These are phyloP conservation scores for Erpetoichthys calabaricus DNA, from an alignment of 2,797 vertebrate genomes.

Conservation along the genomic window DNA sequence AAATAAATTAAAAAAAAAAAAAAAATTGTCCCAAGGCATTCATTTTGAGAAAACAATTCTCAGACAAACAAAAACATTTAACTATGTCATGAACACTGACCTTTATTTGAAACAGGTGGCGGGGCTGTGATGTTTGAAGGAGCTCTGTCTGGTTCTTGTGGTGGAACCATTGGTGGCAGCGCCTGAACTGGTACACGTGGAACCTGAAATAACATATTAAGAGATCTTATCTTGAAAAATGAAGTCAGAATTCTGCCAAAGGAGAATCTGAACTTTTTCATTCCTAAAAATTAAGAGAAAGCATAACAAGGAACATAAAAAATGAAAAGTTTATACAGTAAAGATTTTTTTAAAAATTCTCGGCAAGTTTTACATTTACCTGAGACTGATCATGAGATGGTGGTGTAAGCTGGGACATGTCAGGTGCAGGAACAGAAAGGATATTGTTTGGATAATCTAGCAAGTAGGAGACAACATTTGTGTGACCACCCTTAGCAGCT, in stretches of 20 bases:
- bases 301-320: too few species aligned
- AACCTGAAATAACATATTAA: constrained; percentile 57
- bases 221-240: constrained; percentile 22
- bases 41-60: too few species aligned
- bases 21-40: background rate
- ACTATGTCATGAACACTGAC: constrained; percentile 51
- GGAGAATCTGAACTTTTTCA: constrained; percentile 8
- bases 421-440: constrained; percentile 77
- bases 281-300: too few species aligned
- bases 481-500: constrained; percentile 97
- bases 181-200: constrained; percentile 96
- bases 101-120: constrained; percentile 77
- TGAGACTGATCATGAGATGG: constrained; percentile 94
- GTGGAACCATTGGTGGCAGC: constrained; percentile 94
- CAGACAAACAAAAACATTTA: too few species aligned
- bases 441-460: constrained; percentile 98
- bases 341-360: too few species aligned
- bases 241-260: constrained; percentile 1
- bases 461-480: constrained; percentile 95
- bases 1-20: too few species aligned
- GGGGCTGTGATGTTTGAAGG: constrained; percentile 73
- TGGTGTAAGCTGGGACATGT: constrained; percentile 85
- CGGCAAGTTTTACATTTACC: too few species aligned
- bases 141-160: constrained; percentile 89
- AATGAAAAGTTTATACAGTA: too few species aligned